Percentiles rank a stretch among this genome's conserved stretches.
phyloP scores from a whole-genome alignment of 2,888 invertebrate genomes.

The Peribatodes rhomboidaria region DNA sequence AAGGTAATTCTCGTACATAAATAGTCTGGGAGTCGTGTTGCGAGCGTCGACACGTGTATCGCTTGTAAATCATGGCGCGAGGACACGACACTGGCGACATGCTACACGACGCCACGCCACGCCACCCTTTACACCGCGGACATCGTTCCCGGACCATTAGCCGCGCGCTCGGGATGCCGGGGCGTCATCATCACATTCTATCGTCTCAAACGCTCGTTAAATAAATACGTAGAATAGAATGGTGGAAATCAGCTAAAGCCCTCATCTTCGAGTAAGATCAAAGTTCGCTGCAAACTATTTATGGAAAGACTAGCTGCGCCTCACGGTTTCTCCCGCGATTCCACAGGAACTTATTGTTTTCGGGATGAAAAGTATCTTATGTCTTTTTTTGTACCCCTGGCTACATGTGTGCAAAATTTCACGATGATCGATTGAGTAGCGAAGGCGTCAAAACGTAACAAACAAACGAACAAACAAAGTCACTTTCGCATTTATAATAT shows the following conservation, averaged over 20 bases:
- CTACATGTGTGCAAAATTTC: too few species aligned
- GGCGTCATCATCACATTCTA: slow-evolving; percentile 36
- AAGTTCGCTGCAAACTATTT: not conserved
- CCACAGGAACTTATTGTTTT: too few species aligned
- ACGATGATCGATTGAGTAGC: too few species aligned
- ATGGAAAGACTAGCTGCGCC: too few species aligned
- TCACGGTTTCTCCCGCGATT: too few species aligned
- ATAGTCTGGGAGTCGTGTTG: slow-evolving; percentile 25
- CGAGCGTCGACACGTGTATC: slow-evolving; percentile 36
- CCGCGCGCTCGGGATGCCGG: slow-evolving; percentile 33
- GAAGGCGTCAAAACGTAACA: too few species aligned
- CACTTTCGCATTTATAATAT: too few species aligned
- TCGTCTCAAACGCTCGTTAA: not conserved
- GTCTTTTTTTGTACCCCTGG: too few species aligned
- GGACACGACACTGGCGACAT: slow-evolving; percentile 25
- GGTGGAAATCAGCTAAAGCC: not conserved
- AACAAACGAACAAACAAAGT: too few species aligned
- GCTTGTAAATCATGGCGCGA: slow-evolving; percentile 41
- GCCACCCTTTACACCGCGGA: slow-evolving; percentile 29
- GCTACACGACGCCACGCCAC: slow-evolving; percentile 2
- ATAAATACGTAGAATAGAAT: not conserved
- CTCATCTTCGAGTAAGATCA: not conserved
- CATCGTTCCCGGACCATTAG: slow-evolving; percentile 22
- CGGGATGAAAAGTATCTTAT: too few species aligned
- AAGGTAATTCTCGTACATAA: slow-evolving; percentile 25